These are phyloP conservation scores for Carassius auratus DNA, from an alignment of 2,113 vertebrate genomes.

Conservation along the genomic window DNA sequence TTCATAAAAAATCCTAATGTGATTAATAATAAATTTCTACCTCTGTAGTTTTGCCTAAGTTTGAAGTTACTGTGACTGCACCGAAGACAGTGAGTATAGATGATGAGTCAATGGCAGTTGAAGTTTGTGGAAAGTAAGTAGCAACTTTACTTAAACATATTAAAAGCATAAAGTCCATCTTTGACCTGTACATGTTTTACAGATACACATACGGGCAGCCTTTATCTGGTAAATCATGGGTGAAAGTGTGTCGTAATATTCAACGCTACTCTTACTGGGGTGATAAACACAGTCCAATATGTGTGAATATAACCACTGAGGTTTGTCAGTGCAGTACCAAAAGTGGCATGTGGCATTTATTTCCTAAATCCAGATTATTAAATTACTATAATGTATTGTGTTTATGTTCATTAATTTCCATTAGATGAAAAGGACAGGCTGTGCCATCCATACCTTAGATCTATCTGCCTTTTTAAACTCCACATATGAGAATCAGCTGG, in stretches of 20 bases:
- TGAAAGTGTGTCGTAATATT: conserved; percentile 55
- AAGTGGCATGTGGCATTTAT: background rate
- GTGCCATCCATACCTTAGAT: background rate
- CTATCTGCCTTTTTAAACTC: conserved; percentile 54
- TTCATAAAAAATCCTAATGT: background rate
- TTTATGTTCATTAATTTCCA: background rate
- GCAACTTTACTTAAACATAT: background rate
- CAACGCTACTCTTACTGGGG: background rate
- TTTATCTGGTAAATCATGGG: conserved; percentile 61
- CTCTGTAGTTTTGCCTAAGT: conserved; percentile 71
- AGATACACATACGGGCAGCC: conserved; percentile 75
- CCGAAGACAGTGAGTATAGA: conserved; percentile 44
- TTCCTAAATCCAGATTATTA: too few species aligned
- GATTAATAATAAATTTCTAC: too few species aligned
- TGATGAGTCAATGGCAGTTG: conserved; percentile 36
- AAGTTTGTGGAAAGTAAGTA: conserved; percentile 71
- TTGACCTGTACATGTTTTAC: background rate
- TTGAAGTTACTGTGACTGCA: conserved; percentile 59
- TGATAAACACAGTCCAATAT: background rate
- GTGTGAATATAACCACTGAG: background rate
- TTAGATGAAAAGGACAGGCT: conserved; percentile 8
- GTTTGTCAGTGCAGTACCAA: background rate
- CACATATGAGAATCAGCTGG: background rate
- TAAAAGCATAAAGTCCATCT: too few species aligned
- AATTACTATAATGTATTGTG: background rate